phyloP scores from a whole-genome alignment of 2,797 vertebrate species.

The Spea hammondii region DNA sequence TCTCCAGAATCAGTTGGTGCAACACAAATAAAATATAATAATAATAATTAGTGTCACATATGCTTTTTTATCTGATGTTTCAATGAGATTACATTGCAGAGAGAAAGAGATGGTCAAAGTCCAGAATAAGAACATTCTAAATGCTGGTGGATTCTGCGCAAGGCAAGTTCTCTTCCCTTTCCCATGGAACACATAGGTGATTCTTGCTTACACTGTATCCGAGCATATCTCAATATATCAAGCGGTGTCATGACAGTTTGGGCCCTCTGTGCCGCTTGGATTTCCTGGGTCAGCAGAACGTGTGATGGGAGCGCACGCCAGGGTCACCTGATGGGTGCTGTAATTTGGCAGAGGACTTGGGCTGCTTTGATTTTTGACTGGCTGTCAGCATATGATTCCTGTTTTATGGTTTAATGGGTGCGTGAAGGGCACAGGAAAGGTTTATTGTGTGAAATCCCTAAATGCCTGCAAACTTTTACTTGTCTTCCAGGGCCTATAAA shows the following conservation, averaged over 20 bases:
- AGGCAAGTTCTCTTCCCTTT: not conserved
- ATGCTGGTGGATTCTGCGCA: too few relatives aligned
- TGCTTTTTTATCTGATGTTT: too few relatives aligned
- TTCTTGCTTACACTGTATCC: not conserved
- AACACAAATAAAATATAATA: too few relatives aligned
- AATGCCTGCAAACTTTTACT: slow-evolving; percentile 71
- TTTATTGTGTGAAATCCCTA: slow-evolving; percentile 70
- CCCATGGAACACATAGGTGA: not conserved
- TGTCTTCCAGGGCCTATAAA: slow-evolving; percentile 68
- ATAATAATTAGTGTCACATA: too few relatives aligned
- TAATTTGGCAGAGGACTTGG: slow-evolving; percentile 43
- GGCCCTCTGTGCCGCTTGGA: not conserved
- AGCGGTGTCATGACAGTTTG: not conserved
- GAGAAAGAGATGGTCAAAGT: too few relatives aligned
- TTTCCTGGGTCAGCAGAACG: slow-evolving; percentile 30
- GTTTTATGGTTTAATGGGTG: slow-evolving; percentile 60
- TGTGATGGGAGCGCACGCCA: slow-evolving; percentile 9
- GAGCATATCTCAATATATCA: slow-evolving; percentile 23
- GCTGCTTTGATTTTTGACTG: slow-evolving; percentile 60
- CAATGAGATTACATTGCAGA: too few relatives aligned
- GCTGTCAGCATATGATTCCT: slow-evolving; percentile 56
- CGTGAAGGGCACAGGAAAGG: slow-evolving; percentile 64
- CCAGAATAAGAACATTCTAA: too few relatives aligned
- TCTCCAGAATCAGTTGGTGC: too few relatives aligned
- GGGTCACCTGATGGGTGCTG: slow-evolving; percentile 38